Conservation (phyloP, 2,888 invertebrate genomes). For the Odontomyia ornata region DNA sequence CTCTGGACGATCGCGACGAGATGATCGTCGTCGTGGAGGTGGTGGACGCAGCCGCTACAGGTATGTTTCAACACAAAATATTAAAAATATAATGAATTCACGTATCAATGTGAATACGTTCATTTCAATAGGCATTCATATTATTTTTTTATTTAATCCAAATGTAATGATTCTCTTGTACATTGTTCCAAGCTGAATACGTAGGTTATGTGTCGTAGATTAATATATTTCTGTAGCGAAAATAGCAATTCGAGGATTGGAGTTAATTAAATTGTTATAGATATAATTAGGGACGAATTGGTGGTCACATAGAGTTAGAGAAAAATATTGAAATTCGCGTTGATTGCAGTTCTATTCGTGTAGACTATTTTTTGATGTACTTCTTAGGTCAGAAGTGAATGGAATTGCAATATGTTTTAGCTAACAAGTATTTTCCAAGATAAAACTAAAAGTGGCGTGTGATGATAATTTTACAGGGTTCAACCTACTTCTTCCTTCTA, state of each 20-base stretch:
- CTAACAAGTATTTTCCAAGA: background rate
- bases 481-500: constrained; percentile 50
- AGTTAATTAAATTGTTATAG: background rate
- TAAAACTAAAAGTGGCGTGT: constrained; percentile 50
- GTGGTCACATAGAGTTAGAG: too few species aligned
- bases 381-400: background rate
- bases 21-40: constrained; percentile 67
- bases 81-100: too few species aligned
- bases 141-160: background rate
- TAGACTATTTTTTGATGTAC: background rate
- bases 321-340: too few species aligned
- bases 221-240: too few species aligned
- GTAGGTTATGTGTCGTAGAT: too few species aligned
- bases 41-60: constrained; percentile 57
- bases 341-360: background rate
- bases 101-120: background rate
- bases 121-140: background rate
- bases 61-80: constrained; percentile 37
- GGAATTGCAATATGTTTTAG: background rate
- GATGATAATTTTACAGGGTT: constrained; percentile 53
- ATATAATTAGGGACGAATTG: background rate
- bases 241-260: too few species aligned
- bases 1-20: constrained; percentile 81
- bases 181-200: background rate
- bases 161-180: background rate